phyloP scores from a whole-genome alignment of 1,140 invertebrate species.

The Drosophila gunungcola region DNA sequence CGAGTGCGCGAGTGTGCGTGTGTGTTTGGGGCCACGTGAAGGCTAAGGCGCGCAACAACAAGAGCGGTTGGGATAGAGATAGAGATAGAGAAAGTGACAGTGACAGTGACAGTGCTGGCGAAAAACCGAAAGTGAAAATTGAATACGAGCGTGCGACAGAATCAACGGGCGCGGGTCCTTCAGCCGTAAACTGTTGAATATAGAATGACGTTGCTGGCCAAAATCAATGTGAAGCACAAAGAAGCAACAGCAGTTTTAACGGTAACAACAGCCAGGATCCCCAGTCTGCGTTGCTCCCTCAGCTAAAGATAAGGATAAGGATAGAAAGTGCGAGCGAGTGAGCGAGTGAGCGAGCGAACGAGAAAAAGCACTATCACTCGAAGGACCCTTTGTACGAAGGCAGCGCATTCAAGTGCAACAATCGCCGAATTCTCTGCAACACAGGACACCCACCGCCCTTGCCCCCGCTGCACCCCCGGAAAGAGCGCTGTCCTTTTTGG shows the following conservation, averaged over 20 bases:
- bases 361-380: conserved; percentile 1
- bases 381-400: neutral
- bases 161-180: conserved; percentile 36
- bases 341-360: neutral
- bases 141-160: conserved; percentile 11
- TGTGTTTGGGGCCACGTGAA: conserved; percentile 70
- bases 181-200: conserved; percentile 73
- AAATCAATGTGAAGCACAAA: conserved; percentile 77
- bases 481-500: conserved; percentile 6
- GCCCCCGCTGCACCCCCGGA: neutral
- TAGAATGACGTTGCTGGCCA: conserved; percentile 82
- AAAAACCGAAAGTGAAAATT: conserved; percentile 60
- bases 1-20: conserved; percentile 20
- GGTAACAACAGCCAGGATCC: conserved; percentile 27
- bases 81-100: conserved; percentile 39
- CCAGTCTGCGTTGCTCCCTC: conserved; percentile 13
- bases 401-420: conserved; percentile 42
- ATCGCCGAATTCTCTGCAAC: conserved; percentile 4
- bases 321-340: neutral
- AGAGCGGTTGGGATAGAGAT: conserved; percentile 29
- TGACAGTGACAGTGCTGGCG: conserved; percentile 56
- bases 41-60: conserved; percentile 74
- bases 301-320: conserved; percentile 15
- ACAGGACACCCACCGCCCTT: neutral
- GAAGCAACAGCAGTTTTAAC: conserved; percentile 54